Percentiles rank a stretch among this genome's conserved stretches.
Conservation (phyloP, 1,140 invertebrate genomes). For the Acromyrmex heyeri region DNA sequence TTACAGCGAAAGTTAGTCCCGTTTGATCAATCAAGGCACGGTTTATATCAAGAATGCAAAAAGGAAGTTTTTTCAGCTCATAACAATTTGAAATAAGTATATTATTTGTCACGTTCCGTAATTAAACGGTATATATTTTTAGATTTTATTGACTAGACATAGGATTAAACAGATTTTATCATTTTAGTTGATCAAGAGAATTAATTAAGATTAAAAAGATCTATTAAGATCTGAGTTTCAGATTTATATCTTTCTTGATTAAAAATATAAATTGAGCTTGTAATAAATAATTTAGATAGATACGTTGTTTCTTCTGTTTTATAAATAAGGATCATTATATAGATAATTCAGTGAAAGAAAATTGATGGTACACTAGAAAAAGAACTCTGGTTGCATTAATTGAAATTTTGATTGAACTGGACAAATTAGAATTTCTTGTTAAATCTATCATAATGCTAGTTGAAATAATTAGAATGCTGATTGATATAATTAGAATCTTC, state of each 20-base stretch:
- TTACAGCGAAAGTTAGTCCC: constrained; percentile 50
- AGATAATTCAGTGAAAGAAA: neutral
- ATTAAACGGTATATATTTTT: constrained; percentile 30
- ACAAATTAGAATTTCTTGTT: no score
- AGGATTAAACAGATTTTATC: constrained; percentile 22
- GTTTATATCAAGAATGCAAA: neutral
- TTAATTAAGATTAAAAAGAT: constrained; percentile 30
- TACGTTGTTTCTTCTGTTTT: neutral
- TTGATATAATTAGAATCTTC: no score
- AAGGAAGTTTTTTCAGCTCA: neutral
- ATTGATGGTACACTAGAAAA: neutral
- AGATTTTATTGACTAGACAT: neutral
- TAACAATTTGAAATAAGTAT: constrained; percentile 22
- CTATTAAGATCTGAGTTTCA: neutral
- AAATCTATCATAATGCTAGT: no score
- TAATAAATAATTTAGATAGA: neutral
- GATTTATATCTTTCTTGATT: neutral
- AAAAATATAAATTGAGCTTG: no score
- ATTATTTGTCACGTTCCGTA: neutral
- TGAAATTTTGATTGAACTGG: no score
- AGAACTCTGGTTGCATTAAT: no score
- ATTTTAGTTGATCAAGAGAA: neutral
- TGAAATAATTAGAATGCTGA: no score
- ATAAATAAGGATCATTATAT: neutral
- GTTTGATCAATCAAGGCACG: constrained; percentile 17